Evolutionary conservation across 1,140 invertebrate species (phyloP), one percentile per base, ranked within the genome.

Genomic region (Nomia melanderi): DNA sequence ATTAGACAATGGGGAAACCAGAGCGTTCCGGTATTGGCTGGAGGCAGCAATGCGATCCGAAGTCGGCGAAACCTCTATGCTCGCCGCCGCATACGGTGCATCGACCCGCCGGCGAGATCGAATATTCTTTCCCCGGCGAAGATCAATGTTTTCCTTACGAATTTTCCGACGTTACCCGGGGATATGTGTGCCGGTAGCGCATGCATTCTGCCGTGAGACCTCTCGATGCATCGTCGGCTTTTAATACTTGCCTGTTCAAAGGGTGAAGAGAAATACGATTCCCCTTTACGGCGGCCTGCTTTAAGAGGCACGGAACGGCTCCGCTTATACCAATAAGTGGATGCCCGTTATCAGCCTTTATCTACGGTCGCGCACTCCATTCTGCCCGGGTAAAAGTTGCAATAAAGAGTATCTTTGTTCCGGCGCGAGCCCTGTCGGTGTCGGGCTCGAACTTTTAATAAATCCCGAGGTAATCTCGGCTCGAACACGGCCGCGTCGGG

Each of bases 231-330:
- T 6, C 50, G 50, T 53, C 71, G 60, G 71, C 72, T 74, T 75
- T 67, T 54, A 73, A 75, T 81, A 81, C 59, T 81, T 78, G 27
- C 77, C 66, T 81, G 36, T 65, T 80, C 73, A 76, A 80, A 63
- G 72, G 59, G 50, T 41, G 59, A 67, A 44, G 60, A 79, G 39
- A 41, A 82, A 65, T 77, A 71, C 36, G 50, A 82, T 76, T 75
- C 65, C 47, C 71, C 63, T 54, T 80, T 71, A 62, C 59, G 23
- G 54, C 44, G 50, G 11, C 50, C 14, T 31, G 53, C 41, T 76
- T 36, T 59, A 78, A 63, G 73, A 69, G 59, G 36, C 39, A 63
- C 75, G 31, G 80, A 76, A 59, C 44, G 33, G 54, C 23, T n/a
- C 62, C 36, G 53, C 59, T 74, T 69, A 67, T 71, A 67, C 69